Conservation (phyloP, 2,113 vertebrate species). For the Antennarius striatus region DNA sequence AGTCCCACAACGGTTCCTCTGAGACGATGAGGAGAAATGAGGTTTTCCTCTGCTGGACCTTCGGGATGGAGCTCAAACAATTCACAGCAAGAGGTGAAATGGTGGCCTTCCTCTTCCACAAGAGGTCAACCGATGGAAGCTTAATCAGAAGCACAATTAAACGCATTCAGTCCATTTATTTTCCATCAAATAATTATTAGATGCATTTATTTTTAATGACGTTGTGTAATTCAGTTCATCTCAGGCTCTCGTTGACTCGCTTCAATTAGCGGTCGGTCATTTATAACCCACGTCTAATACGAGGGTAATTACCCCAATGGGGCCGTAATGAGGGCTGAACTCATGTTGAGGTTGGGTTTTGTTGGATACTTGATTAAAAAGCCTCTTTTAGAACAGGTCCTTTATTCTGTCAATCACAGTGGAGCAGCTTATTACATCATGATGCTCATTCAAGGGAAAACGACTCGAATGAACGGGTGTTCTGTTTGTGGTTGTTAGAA, state of each 20-base stretch:
- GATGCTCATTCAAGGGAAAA: not conserved
- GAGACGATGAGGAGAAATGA: conserved; percentile 18
- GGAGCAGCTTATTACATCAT: not conserved
- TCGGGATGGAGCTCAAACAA: too few species aligned
- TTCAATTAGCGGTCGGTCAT: conserved; percentile 76
- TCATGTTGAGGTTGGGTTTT: conserved; percentile 79
- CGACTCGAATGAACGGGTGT: too few species aligned
- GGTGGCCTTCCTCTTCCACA: not conserved
- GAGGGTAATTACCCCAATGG: conserved; percentile 75
- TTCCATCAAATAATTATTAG: conserved; percentile 68
- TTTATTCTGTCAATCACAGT: conserved; percentile 39
- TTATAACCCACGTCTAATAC: conserved; percentile 69
- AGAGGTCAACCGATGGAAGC: conserved; percentile 24
- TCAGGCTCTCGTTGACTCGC: conserved; percentile 62
- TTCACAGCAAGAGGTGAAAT: not conserved
- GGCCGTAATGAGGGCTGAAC: conserved; percentile 77
- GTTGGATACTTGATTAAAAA: conserved; percentile 74
- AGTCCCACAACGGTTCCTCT: conserved; percentile 17
- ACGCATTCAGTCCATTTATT: conserved; percentile 66
- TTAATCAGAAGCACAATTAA: conserved; percentile 66
- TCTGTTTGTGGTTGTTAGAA: too few species aligned
- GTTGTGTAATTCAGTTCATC: conserved; percentile 75
- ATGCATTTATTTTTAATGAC: conserved; percentile 81
- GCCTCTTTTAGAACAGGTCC: conserved; percentile 61
- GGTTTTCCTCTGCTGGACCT: conserved; percentile 3